These are phyloP conservation scores for Squalus acanthias DNA, from an alignment of 2,797 vertebrate genomes.

Conservation along the genomic window DNA sequence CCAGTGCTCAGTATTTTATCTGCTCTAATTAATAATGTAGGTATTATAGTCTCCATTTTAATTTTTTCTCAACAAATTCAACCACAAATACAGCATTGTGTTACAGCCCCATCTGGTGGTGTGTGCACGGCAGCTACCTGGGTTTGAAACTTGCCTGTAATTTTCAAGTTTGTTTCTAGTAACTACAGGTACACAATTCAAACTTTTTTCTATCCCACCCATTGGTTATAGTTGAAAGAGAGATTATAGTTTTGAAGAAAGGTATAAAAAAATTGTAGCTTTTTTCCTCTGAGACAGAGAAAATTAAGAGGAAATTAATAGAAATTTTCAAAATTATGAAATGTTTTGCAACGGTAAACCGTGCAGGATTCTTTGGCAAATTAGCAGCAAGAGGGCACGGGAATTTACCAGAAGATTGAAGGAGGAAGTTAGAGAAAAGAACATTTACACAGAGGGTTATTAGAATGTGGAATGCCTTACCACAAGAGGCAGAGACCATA, in stretches of 20 bases:
- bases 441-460: neutral
- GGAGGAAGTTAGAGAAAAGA: neutral
- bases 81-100: neutral
- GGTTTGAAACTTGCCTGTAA: neutral
- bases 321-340: neutral
- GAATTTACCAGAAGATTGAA: neutral
- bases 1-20: neutral
- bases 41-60: neutral
- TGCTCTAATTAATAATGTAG: neutral
- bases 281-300: neutral
- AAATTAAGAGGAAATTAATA: neutral
- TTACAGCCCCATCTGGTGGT: constrained; percentile 5
- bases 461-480: neutral
- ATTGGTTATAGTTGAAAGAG: neutral
- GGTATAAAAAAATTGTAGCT: no score
- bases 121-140: neutral
- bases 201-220: neutral
- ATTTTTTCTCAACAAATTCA: neutral
- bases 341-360: neutral
- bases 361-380: neutral
- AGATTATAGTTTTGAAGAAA: neutral
- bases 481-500: neutral
- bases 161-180: neutral
- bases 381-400: no score
- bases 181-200: neutral